These are phyloP conservation scores for Dasyornis broadbenti DNA, from an alignment of 2,113 vertebrate species.

Conservation along the genomic window DNA sequence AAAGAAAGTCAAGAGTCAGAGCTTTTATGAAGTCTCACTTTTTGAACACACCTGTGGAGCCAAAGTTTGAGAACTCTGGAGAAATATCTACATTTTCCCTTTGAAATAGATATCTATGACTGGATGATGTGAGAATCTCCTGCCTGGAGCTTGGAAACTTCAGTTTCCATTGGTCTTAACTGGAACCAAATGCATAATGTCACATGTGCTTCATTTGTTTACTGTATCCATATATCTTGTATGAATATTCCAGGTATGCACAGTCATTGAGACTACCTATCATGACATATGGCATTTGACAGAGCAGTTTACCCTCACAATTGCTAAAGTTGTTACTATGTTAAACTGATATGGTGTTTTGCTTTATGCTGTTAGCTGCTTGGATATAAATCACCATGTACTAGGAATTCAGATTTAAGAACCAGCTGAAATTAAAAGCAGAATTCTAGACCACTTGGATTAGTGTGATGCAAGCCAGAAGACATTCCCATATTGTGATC, in stretches of 20 bases:
- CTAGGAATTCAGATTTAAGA: constrained; percentile 1
- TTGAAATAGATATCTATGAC: not conserved
- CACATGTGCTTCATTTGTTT: not conserved
- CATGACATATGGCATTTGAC: not conserved
- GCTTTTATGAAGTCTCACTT: not conserved
- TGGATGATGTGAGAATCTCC: not conserved
- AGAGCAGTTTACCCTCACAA: not conserved
- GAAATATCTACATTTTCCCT: not conserved
- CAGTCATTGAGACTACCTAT: not conserved
- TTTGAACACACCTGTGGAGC: not conserved
- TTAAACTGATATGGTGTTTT: not conserved
- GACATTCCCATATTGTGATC: not conserved
- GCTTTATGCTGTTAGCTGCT: not conserved
- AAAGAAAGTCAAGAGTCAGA: not conserved
- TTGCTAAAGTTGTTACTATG: not conserved
- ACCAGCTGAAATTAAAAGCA: not conserved
- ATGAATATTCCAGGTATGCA: not conserved
- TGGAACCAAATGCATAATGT: not conserved
- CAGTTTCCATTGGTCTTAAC: not conserved
- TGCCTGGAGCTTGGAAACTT: not conserved
- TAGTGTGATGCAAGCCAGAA: not conserved
- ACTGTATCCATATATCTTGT: not conserved
- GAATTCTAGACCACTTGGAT: not conserved
- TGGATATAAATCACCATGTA: not conserved
- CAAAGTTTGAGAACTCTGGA: not conserved